These are phyloP conservation scores for Dromococcyx pavoninus DNA, from an alignment of 2,797 vertebrate species.

Conservation along the genomic window DNA sequence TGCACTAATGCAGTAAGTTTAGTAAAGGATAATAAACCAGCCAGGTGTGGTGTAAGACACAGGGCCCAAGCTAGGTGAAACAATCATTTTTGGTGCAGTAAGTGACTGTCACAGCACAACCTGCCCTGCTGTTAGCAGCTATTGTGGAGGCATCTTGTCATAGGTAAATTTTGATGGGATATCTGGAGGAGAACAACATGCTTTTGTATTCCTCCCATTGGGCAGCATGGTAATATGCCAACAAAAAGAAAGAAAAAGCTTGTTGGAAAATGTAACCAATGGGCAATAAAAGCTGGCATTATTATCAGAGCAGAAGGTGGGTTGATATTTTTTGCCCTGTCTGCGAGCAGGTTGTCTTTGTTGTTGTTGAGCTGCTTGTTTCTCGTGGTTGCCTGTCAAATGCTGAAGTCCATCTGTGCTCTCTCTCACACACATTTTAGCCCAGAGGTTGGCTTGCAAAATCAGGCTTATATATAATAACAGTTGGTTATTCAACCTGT, in stretches of 20 bases:
- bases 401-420: neutral
- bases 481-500: accelerated
- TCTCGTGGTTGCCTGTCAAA: neutral
- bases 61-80: neutral
- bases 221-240: neutral
- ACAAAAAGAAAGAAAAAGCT: neutral
- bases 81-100: neutral
- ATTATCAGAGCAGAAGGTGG: neutral
- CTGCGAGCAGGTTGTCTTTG: neutral
- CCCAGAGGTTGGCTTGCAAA: neutral
- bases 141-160: neutral
- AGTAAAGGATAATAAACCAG: neutral
- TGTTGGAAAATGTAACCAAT: neutral
- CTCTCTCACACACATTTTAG: neutral
- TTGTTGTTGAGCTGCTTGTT: neutral
- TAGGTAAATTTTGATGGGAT: neutral
- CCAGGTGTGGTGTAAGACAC: neutral
- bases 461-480: neutral
- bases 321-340: neutral
- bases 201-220: neutral
- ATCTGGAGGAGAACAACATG: neutral
- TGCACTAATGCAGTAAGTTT: neutral
- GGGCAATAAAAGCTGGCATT: neutral
- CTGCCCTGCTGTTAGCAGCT: neutral
- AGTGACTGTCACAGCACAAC: neutral